Evolutionary conservation across 2,888 invertebrate species (phyloP).

Genomic region (Lasioglossum vierecki): DNA sequence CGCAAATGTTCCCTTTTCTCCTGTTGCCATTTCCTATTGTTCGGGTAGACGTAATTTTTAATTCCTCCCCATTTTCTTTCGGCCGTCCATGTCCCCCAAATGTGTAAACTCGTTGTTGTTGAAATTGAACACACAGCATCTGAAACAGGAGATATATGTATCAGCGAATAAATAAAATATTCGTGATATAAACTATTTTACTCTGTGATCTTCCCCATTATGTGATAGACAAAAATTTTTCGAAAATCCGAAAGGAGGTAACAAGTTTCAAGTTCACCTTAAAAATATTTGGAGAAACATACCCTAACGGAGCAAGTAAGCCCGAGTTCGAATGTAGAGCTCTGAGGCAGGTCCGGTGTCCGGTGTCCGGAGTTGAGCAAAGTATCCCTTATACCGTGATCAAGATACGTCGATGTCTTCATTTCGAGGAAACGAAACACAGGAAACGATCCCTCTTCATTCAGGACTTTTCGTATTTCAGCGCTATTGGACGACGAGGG

Average conservation of each 20-base stretch:
- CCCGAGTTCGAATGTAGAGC: not conserved
- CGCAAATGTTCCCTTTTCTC: slow-evolving; percentile 51
- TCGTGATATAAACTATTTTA: too few relatives aligned
- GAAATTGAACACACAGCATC: not conserved
- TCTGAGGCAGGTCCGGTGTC: not conserved
- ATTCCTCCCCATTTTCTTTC: slow-evolving; percentile 19
- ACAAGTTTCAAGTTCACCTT: too few relatives aligned
- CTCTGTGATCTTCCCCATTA: too few relatives aligned
- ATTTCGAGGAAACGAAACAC: not conserved
- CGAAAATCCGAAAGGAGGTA: too few relatives aligned
- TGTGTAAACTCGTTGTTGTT: not conserved
- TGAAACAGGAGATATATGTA: not conserved
- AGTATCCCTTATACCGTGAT: slow-evolving; percentile 7
- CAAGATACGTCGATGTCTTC: slow-evolving; percentile 6
- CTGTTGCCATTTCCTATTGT: slow-evolving; percentile 42
- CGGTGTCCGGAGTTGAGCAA: not conserved
- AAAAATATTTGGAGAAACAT: too few relatives aligned
- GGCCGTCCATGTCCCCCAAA: not conserved
- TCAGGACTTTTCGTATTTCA: slow-evolving; percentile 47
- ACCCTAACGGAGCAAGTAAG: not conserved
- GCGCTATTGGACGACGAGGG: not conserved
- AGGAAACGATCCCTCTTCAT: slow-evolving; percentile 27
- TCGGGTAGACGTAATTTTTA: slow-evolving; percentile 30
- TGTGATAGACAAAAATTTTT: too few relatives aligned
- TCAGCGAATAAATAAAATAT: too few relatives aligned